phyloP scores from a whole-genome alignment of 2,888 invertebrate genomes.

The Phlogophora meticulosa region DNA sequence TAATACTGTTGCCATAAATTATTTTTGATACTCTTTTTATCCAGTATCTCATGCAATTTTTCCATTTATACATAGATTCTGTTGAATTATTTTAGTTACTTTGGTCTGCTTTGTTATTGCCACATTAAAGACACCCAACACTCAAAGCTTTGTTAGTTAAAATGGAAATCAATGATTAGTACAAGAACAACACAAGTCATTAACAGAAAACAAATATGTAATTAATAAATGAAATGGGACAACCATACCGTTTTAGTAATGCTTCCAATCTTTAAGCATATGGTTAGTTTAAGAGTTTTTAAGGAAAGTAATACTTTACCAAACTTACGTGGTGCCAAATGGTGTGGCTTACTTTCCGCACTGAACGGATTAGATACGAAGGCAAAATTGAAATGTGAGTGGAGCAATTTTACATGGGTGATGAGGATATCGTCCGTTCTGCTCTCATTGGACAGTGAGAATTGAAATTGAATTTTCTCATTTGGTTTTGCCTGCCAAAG shows the following conservation, averaged over 20 bases:
- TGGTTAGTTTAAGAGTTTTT: conserved; percentile 25
- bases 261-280: not conserved
- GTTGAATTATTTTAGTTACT: no score
- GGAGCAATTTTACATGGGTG: conserved; percentile 71
- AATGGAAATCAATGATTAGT: not conserved
- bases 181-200: not conserved
- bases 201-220: not conserved
- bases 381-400: conserved; percentile 75
- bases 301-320: conserved; percentile 33
- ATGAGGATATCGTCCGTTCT: conserved; percentile 70
- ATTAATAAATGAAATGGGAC: not conserved
- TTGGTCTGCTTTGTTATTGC: no score
- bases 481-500: conserved; percentile 76
- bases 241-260: conserved; percentile 29
- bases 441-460: conserved; percentile 73
- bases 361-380: conserved; percentile 69
- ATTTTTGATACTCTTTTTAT: not conserved
- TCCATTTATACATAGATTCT: no score
- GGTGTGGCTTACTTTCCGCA: conserved; percentile 66
- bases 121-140: not conserved
- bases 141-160: not conserved
- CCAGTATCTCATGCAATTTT: no score
- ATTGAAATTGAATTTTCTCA: conserved; percentile 74
- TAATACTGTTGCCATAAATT: conserved; percentile 7
- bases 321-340: conserved; percentile 73